These are phyloP conservation scores for Eulimnadia texana DNA, from an alignment of 1,140 invertebrate genomes.

Conservation along the genomic window DNA sequence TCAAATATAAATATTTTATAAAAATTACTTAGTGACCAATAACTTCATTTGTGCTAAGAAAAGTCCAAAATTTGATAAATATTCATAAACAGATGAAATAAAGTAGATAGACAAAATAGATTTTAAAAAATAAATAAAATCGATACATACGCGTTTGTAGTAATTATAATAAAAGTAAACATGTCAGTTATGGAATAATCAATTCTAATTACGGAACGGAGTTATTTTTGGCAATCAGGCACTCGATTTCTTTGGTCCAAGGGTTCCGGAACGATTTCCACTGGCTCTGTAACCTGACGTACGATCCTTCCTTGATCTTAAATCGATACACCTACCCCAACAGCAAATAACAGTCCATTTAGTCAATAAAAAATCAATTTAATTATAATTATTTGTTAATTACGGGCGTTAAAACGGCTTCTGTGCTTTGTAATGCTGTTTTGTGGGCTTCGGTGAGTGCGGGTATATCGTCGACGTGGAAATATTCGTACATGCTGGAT, in stretches of 20 bases:
- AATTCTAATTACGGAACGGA: constrained; percentile 29
- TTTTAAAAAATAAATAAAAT: too few relatives aligned
- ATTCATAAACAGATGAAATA: too few relatives aligned
- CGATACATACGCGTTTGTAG: too few relatives aligned
- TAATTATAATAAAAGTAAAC: too few relatives aligned
- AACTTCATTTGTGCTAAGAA: too few relatives aligned
- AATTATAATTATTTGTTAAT: constrained; percentile 12
- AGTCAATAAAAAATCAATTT: constrained; percentile 8
- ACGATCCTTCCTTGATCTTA: constrained; percentile 56
- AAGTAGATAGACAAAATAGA: too few relatives aligned
- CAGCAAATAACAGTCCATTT: constrained; percentile 2
- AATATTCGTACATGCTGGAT: constrained; percentile 87
- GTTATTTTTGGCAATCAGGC: constrained; percentile 68
- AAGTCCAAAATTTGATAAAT: too few relatives aligned
- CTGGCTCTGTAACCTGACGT: constrained; percentile 57
- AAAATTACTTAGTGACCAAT: too few relatives aligned
- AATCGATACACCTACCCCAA: constrained; percentile 50
- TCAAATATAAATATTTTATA: too few relatives aligned
- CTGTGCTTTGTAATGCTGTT: constrained; percentile 49
- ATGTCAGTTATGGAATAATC: neutral
- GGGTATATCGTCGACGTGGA: constrained; percentile 66
- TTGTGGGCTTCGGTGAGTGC: constrained; percentile 71
- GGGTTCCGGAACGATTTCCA: constrained; percentile 80
- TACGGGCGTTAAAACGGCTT: constrained; percentile 47
- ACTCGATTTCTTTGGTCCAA: constrained; percentile 84